Base-by-base conservation (phyloP, 1,140 invertebrate species). In the Adelges cooleyi region DNA sequence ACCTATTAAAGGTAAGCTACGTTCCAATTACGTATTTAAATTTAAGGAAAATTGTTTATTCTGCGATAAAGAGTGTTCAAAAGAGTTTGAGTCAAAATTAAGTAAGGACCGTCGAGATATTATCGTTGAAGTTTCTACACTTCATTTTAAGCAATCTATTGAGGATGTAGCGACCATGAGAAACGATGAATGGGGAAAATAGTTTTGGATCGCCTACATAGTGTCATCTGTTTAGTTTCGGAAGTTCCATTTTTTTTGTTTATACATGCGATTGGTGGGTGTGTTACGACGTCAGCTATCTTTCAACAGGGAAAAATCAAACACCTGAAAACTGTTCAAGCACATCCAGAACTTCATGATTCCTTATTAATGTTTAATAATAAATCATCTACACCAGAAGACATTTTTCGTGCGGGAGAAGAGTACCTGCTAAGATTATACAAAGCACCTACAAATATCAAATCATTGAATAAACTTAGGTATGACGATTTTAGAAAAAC, bases 231-330 rank as follows among this genome's bases (percentile, higher is more conserved):
- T 48, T 48, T 48, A 22, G 44, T 48, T 11, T 18, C 44, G 1
- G 5, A 50, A 50, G 13, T 50, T 27, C 48, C 48, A n/a, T 27
- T 25, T 50, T 54, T 69, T 36, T 49, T 69, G 25, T 68, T 69
- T 52, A 13, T 67, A 10, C 66, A 69, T 67, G 67, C 69, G 23
- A 54, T 68, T 40, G 66, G 52, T 25, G 68, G 67, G 10, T 69
- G 67, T 52, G 67, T 68, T 59, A 69, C 65, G 4, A 68, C 67
- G 48, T 69, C 68, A 29, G 40, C 65, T 25, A 33, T 69, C 36
- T 68, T 67, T 51, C 65, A 67, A 25, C 44, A 69, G 33, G 69
- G 68, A 8, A 67, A 69, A 70, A 20, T 44, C 11, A 38, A 59
- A 25, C 23, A 40, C 17, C 23, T 42, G 8, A 59, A 25, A 38